Evolutionary conservation across 1,140 invertebrate species (phyloP).

Genomic region (Lepidurus packardi): DNA sequence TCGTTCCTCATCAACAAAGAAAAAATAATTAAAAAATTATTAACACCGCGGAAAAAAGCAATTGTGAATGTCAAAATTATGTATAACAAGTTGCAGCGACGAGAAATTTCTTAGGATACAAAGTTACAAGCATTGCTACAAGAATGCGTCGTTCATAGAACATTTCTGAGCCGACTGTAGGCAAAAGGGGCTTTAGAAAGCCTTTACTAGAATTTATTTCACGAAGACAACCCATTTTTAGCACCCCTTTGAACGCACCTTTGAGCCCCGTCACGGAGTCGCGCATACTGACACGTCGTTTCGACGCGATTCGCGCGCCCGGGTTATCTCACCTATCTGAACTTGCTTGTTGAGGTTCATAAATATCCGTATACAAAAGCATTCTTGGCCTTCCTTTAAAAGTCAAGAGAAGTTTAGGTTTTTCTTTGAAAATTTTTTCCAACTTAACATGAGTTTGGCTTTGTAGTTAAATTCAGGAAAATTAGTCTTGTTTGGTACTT

Average conservation of each 20-base stretch:
- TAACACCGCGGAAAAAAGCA: not conserved
- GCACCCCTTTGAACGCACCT: constrained; percentile 1
- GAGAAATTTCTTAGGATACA: not conserved
- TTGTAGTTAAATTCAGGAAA: not conserved
- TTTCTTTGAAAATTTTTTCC: too few relatives aligned
- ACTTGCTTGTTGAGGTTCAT: not conserved
- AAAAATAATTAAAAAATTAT: not conserved
- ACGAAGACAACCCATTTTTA: constrained; percentile 19
- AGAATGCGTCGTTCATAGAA: not conserved
- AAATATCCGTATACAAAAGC: not conserved
- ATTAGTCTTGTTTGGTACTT: not conserved
- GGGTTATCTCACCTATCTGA: constrained; percentile 6
- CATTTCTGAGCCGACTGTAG: not conserved
- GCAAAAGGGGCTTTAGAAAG: not conserved
- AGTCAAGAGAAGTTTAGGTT: too few relatives aligned
- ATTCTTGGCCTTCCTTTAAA: not conserved
- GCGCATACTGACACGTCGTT: constrained; percentile 13
- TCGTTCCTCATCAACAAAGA: not conserved
- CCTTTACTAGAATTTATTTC: not conserved
- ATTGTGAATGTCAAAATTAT: not conserved
- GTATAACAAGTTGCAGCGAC: not conserved
- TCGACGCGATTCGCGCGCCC: not conserved
- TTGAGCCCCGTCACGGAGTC: not conserved
- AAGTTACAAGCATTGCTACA: not conserved
- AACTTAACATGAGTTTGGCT: not conserved